Conservation (phyloP, 64 coral and sea anemone species). For the Dendrophyllia cribrosa region DNA sequence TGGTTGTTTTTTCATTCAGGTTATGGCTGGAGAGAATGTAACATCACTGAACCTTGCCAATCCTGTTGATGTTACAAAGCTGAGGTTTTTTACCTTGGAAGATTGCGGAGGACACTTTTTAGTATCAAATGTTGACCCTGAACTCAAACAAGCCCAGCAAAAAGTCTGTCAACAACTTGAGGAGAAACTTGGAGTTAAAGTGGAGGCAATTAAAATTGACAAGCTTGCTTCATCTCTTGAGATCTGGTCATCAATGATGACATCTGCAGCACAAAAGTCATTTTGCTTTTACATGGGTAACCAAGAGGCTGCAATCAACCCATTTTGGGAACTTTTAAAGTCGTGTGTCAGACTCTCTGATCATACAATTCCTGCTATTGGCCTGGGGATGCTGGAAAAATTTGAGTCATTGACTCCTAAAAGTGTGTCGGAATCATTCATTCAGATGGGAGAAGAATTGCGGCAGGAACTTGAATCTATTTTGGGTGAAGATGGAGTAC, state of each 20-base stretch:
- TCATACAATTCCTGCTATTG: slow-evolving; percentile 95
- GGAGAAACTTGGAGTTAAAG: slow-evolving; percentile 68
- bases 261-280: slow-evolving; percentile 75
- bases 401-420: slow-evolving; percentile 81
- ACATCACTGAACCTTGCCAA: slow-evolving; percentile 59
- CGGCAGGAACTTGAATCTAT: slow-evolving; percentile 79
- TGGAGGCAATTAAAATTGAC: slow-evolving; percentile 74
- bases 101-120: slow-evolving; percentile 79
- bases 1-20: slow-evolving; percentile 37
- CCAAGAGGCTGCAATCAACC: slow-evolving; percentile 56
- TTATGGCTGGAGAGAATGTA: slow-evolving; percentile 83
- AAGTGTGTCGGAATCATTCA: slow-evolving; percentile 56
- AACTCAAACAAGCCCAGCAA: slow-evolving; percentile 82
- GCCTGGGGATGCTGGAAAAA: slow-evolving; percentile 88
- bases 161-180: slow-evolving; percentile 73
- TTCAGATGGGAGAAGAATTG: slow-evolving; percentile 76
- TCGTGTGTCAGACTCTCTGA: slow-evolving; percentile 71
- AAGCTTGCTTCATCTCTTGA: slow-evolving; percentile 83
- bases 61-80: slow-evolving; percentile 74
- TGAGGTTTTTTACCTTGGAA: slow-evolving; percentile 84
- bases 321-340: slow-evolving; percentile 94
- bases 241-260: slow-evolving; percentile 94
- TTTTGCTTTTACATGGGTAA: slow-evolving; percentile 86
- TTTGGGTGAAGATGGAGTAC: slow-evolving; percentile 85
- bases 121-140: slow-evolving; percentile 67